These are phyloP conservation scores for Elaphurus davidianus DNA, from an alignment of 2,113 vertebrate species.

Conservation along the genomic window DNA sequence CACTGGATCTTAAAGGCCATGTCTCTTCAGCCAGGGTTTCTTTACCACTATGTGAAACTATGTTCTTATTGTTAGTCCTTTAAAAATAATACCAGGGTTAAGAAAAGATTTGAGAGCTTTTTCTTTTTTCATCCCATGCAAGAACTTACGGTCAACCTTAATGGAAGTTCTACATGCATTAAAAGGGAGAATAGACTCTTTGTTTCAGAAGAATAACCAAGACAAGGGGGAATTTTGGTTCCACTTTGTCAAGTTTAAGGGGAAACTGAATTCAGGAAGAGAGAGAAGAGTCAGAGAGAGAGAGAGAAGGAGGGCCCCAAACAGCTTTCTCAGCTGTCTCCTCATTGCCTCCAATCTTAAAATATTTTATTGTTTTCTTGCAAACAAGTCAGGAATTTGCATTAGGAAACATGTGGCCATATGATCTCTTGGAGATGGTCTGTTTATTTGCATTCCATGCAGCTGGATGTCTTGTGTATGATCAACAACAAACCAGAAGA, in stretches of 20 bases:
- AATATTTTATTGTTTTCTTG: constrained; percentile 38
- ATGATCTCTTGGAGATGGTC: constrained; percentile 32
- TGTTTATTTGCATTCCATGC: constrained; percentile 53
- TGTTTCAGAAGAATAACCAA: constrained; percentile 72
- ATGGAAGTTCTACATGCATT: constrained; percentile 52
- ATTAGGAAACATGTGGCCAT: not conserved
- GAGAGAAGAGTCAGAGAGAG: not conserved
- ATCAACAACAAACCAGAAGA: constrained; percentile 63
- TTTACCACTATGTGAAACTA: constrained; percentile 62
- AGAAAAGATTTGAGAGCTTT: constrained; percentile 66
- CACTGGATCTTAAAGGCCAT: not conserved
- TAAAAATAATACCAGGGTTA: constrained; percentile 63
- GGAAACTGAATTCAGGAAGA: constrained; percentile 37
- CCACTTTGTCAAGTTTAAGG: constrained; percentile 66
- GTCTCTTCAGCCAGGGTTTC: constrained; percentile 4
- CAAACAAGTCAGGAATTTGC: constrained; percentile 54
- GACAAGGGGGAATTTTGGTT: constrained; percentile 63
- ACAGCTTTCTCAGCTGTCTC: constrained; percentile 39
- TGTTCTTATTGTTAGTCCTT: constrained; percentile 64
- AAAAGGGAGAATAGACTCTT: constrained; percentile 66
- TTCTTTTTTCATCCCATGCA: constrained; percentile 54
- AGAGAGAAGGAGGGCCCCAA: not conserved
- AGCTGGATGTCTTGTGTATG: constrained; percentile 29
- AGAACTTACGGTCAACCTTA: constrained; percentile 60
- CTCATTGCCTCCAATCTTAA: not conserved